These are phyloP conservation scores for Pangasius krempfi DNA, from an alignment of 2,797 vertebrate genomes.

Conservation along the genomic window DNA sequence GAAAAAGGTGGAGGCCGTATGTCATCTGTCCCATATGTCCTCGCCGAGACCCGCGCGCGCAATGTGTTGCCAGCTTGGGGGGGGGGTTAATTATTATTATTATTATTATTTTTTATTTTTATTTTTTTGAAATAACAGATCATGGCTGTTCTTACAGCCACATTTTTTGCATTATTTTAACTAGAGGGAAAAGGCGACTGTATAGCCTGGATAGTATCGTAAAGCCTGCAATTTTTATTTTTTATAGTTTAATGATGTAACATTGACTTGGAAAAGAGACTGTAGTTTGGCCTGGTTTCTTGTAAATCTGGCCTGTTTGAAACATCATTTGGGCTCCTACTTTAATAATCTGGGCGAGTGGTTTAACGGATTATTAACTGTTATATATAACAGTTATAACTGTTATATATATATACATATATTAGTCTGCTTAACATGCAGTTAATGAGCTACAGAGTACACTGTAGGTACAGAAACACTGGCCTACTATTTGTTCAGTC, in stretches of 20 bases:
- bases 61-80: not conserved
- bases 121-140: not conserved
- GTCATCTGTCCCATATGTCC: slow-evolving; percentile 33
- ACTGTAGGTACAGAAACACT: not conserved
- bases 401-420: no score
- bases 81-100: no score
- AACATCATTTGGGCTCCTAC: not conserved
- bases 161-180: not conserved
- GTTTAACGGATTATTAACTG: not conserved
- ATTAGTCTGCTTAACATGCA: not conserved
- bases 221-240: not conserved
- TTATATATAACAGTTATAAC: no score
- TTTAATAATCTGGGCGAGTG: not conserved
- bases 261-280: not conserved
- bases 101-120: not conserved
- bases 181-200: no score
- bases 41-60: not conserved
- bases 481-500: not conserved
- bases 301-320: not conserved
- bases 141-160: not conserved
- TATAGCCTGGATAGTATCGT: not conserved
- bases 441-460: not conserved
- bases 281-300: not conserved
- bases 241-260: not conserved
- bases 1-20: slow-evolving; percentile 45